Evolutionary conservation across 2,797 vertebrate species (phyloP).

Genomic region (Acipenser oxyrinchus): DNA sequence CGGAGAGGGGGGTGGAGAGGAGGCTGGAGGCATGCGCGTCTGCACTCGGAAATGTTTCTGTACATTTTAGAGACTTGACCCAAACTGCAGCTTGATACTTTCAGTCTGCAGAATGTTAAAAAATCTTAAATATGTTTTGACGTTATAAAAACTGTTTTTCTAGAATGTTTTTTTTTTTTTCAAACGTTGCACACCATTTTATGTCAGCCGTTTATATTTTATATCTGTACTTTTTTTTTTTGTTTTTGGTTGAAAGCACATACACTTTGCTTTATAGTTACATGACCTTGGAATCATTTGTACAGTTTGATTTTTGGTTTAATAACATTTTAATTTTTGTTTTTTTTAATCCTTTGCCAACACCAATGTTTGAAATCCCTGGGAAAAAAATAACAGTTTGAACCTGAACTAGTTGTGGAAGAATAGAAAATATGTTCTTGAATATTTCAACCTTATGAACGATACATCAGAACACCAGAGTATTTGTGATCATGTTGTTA

Average conservation of each 20-base stretch:
- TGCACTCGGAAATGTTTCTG: conserved; percentile 58
- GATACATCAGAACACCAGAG: conserved; percentile 67
- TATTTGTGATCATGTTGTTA: conserved; percentile 91
- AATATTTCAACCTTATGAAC: conserved; percentile 58
- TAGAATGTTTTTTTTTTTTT: conserved; percentile 67
- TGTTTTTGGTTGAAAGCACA: conserved; percentile 57
- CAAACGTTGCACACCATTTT: conserved; percentile 73
- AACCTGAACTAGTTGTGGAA: conserved; percentile 61
- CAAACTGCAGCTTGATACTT: conserved; percentile 81
- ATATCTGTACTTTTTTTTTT: conserved; percentile 69
- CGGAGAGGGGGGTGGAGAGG: conserved; percentile 45
- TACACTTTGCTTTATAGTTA: conserved; percentile 58
- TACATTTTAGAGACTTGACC: conserved; percentile 79
- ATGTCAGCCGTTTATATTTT: conserved; percentile 83
- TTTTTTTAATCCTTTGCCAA: conserved; percentile 59
- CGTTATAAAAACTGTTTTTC: conserved; percentile 60
- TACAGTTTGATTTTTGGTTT: conserved; percentile 26
- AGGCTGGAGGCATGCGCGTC: conserved; percentile 48
- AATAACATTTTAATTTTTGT: conserved; percentile 28
- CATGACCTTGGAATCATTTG: conserved; percentile 57
- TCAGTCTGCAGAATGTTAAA: conserved; percentile 58
- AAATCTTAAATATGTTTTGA: conserved; percentile 63
- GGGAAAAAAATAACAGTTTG: conserved; percentile 44
- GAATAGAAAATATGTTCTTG: conserved; percentile 51
- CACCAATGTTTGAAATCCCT: conserved; percentile 56